Base-by-base conservation (phyloP, 2,113 vertebrate species). In the Hippocampus abdominalis region DNA sequence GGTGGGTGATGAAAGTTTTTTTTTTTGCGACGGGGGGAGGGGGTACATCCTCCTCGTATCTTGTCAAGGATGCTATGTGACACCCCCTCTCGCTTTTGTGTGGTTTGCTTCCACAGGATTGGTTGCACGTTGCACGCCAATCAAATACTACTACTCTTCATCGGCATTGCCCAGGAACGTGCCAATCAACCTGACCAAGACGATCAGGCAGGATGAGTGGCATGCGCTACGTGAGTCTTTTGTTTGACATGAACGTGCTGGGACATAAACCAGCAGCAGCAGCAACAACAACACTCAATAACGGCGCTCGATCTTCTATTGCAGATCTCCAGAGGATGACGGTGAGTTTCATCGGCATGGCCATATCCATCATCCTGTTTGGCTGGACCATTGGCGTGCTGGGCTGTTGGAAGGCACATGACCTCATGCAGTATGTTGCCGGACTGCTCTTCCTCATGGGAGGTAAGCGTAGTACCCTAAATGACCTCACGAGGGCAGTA, bases 371-470 rank as follows among this genome's bases (percentile, higher is more conserved):
- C 87, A 95, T 96, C 86, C 87, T 97, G 40, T 97, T 97, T 69
- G 95, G 95, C 68, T 97, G 94, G 95, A 89, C 95, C 81, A 92
- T 97, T 64, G 95, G 95, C 8, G 91, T 94, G 76, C 87, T 97
- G 88, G 95, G 95, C 80, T 96, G 94, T 89, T 96, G 94, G 85
- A 94, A 95, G 76, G 92, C 94, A 87, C 95, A 96, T 77, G 95
- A 96, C 86, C 92, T 97, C 76, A 97, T 97, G 95, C 95, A 96
- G 90, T 97, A 97, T 7, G 95, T 97, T 72, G 95, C 95, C 18
- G 95, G 95, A 76, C 93, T 97, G 79, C 94, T 97, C 72, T 97
- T 97, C 81, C 93, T 97, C 78, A 97, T 97, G 95, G 95, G 95
- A 95, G 95, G 95, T 97, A 84, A 94, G 92, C 69, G 72, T 73